Base-by-base conservation (phyloP, 1,140 invertebrate species). In the Drosophila neocordata region DNA sequence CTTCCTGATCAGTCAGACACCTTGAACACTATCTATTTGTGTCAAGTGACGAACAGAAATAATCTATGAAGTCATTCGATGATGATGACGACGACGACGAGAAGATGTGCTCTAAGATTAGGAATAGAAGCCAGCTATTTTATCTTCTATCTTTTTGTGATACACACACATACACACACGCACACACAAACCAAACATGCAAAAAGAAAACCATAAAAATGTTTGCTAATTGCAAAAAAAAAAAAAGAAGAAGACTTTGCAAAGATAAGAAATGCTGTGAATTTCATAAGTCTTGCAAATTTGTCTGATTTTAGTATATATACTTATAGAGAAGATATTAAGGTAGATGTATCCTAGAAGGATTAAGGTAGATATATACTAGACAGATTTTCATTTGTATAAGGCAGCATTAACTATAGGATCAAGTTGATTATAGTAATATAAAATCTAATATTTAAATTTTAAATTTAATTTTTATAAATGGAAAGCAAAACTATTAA, bases 1-100 rank as follows among this genome's bases (percentile, higher is more conserved):
- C 41, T 48, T 48, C 41, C 41, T 48, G 41, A 48, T 48, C 41
- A 48, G 41, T 8, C 41, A 48, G 41, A 8, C 41, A 48, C 15
- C 41, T 48, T 20, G 18, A 6, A 6, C 41, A 13, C 3, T 48
- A 48, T 48, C 41, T 48, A 20, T 48, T 48, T 48, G 41, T 48
- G 41, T 48, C 41, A 48, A 9, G 15, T 18, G 8, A 8, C 7
- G 15, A 20, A 4, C 41, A 18, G 13, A 18, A 18, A 44, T 7
- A 9, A 13, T 2, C 15, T 18, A 44, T 44, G 15, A 44, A 44
- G 15, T 44, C 41, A 44, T 44, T 44, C 15, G 13, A 31, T 35
- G 15, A 8, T 18, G 41, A 44, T 18, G 41, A 18, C 11, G 41
- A 15, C 8, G 6, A 13, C 5, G 27, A 24, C 22, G 22, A 4